Conservation (phyloP, 2,888 invertebrate species). For the Melanotus villosus region DNA sequence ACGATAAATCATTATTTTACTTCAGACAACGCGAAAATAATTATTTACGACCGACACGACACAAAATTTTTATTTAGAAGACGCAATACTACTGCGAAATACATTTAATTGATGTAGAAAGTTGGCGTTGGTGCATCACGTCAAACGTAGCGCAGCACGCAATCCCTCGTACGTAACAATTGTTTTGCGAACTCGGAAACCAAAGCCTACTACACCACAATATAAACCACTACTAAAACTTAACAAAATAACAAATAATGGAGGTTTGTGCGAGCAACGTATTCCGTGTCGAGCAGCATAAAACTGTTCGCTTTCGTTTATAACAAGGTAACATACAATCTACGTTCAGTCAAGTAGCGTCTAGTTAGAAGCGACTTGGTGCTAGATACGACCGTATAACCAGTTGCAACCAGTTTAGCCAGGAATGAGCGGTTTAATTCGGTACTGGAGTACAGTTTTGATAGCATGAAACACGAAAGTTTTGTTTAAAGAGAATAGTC, state of each 20-base stretch:
- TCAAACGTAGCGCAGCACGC: background rate
- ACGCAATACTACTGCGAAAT: background rate
- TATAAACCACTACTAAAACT: background rate
- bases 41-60: background rate
- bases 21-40: background rate
- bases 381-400: conserved; percentile 62
- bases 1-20: conserved; percentile 31
- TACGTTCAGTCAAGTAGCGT: conserved; percentile 50
- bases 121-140: conserved; percentile 19
- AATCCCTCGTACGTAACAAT: background rate
- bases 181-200: no score
- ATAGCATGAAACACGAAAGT: conserved; percentile 46
- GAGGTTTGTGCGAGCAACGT: background rate
- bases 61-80: background rate
- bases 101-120: conserved; percentile 13
- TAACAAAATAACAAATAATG: background rate
- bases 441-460: conserved; percentile 59
- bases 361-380: conserved; percentile 61
- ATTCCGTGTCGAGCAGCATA: background rate
- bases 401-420: conserved; percentile 66
- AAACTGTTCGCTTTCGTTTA: conserved; percentile 35
- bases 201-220: background rate
- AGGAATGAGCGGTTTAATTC: conserved; percentile 67
- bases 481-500: conserved; percentile 24
- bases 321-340: conserved; percentile 39